Percentiles rank a stretch among this genome's conserved stretches.
Conservation (phyloP, 2,113 vertebrate genomes). For the Rynchops niger region DNA sequence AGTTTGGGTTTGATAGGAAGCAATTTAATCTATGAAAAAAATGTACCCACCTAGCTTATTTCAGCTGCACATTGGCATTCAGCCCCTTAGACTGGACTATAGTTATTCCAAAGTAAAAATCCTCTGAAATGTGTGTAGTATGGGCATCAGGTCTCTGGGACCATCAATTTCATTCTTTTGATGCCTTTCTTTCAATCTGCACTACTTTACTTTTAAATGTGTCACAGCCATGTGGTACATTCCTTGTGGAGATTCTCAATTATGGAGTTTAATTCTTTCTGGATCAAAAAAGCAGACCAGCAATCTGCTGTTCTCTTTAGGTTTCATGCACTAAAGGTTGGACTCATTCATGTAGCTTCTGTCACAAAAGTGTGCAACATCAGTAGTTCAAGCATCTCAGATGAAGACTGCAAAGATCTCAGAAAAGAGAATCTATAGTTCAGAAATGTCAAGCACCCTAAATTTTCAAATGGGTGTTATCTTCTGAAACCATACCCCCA, state of each 20-base stretch:
- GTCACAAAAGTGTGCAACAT: background rate
- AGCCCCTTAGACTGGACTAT: background rate
- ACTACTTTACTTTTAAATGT: background rate
- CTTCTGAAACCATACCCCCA: background rate
- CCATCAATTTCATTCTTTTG: background rate
- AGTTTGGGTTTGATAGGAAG: background rate
- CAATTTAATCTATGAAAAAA: background rate
- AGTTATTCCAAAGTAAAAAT: background rate
- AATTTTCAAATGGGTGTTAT: background rate
- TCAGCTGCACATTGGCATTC: background rate
- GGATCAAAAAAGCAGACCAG: background rate
- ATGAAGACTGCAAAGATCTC: background rate
- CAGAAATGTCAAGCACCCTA: background rate
- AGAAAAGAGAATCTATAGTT: background rate
- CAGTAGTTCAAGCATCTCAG: background rate
- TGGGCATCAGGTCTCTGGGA: background rate
- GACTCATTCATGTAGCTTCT: background rate
- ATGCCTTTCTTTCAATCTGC: background rate
- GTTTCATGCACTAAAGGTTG: background rate
- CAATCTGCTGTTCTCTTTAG: background rate
- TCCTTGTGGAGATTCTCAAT: background rate
- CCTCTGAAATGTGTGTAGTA: background rate
- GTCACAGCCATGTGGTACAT: background rate
- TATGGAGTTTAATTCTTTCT: background rate
- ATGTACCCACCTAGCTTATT: background rate